A percentile compares a stretch with the other conserved stretches of the same genome.
Evolutionary conservation across 2,888 invertebrate species (phyloP).

Genomic region (Portevinia maculata): DNA sequence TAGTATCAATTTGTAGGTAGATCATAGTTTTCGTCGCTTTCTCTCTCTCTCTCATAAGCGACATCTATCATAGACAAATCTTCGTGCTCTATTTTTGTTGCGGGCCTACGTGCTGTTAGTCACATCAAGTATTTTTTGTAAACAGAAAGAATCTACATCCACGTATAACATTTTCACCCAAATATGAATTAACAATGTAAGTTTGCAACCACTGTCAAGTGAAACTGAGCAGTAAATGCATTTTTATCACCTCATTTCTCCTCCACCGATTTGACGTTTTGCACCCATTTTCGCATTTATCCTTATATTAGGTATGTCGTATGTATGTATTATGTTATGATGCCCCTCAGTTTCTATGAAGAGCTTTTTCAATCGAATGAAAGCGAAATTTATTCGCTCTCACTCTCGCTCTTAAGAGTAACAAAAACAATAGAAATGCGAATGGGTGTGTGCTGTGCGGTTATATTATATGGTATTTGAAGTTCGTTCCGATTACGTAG

Average conservation of each 20-base stretch:
- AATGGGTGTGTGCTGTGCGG: constrained; percentile 33
- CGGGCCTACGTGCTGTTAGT: constrained; percentile 52
- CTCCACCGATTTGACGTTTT: background rate
- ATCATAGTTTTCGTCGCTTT: background rate
- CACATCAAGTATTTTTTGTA: constrained; percentile 18
- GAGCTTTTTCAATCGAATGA: constrained; percentile 54
- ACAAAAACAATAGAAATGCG: background rate
- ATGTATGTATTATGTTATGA: too few relatives aligned
- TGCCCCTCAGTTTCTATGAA: background rate
- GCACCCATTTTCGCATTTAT: background rate
- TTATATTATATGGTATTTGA: background rate
- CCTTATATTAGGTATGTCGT: too few relatives aligned
- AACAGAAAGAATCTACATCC: constrained; percentile 10
- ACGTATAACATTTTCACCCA: background rate
- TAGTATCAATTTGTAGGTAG: background rate
- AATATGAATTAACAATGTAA: background rate
- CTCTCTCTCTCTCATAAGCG: constrained; percentile 10
- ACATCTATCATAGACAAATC: constrained; percentile 6
- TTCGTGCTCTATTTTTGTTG: constrained; percentile 1
- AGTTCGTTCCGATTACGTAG: too few relatives aligned
- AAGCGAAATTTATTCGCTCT: constrained; percentile 59
- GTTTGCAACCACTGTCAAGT: constrained; percentile 9
- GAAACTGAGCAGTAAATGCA: constrained; percentile 35
- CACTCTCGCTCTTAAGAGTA: constrained; percentile 16
- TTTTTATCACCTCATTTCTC: constrained; percentile 4